A percentile compares a stretch with the other conserved stretches of the same genome.
Conservation (phyloP, 2,797 vertebrate species). For the Trachurus trachurus region DNA sequence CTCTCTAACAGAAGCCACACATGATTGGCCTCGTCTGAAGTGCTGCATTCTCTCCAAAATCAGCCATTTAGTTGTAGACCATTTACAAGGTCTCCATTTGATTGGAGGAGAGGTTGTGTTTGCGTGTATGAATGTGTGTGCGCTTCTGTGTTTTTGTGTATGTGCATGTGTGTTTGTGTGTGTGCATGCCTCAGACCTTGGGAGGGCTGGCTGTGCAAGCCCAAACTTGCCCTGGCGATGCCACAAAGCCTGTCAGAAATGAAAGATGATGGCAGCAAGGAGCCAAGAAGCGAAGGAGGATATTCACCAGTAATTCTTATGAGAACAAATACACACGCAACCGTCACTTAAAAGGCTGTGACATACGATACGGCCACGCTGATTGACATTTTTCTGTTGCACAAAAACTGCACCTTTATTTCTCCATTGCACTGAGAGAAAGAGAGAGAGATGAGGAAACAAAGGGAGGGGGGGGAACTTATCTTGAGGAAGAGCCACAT, state of each 20-base stretch:
- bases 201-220: slow-evolving; percentile 82
- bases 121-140: slow-evolving; percentile 44
- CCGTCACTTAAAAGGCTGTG: slow-evolving; percentile 47
- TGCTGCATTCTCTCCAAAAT: slow-evolving; percentile 69
- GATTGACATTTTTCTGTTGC: slow-evolving; percentile 37
- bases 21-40: slow-evolving; percentile 76
- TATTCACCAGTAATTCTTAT: slow-evolving; percentile 39
- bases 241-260: slow-evolving; percentile 78
- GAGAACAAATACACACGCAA: slow-evolving; percentile 51
- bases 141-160: slow-evolving; percentile 46
- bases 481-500: slow-evolving; percentile 69
- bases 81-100: slow-evolving; percentile 64
- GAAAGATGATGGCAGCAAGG: slow-evolving; percentile 64
- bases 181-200: slow-evolving; percentile 81
- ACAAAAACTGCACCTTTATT: slow-evolving; percentile 5
- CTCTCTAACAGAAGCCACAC: slow-evolving; percentile 65
- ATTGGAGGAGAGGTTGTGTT: slow-evolving; percentile 69
- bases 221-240: slow-evolving; percentile 78
- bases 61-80: slow-evolving; percentile 68
- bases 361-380: slow-evolving; percentile 55
- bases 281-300: slow-evolving; percentile 43
- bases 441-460: slow-evolving; percentile 22
- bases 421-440: slow-evolving; percentile 9
- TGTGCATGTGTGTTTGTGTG: slow-evolving; percentile 44
- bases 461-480: slow-evolving; percentile 45